A percentile compares a stretch with the other conserved stretches of the same genome.
These are phyloP conservation scores for Falco punctatus DNA, from an alignment of 2,113 vertebrate species.

Conservation along the genomic window DNA sequence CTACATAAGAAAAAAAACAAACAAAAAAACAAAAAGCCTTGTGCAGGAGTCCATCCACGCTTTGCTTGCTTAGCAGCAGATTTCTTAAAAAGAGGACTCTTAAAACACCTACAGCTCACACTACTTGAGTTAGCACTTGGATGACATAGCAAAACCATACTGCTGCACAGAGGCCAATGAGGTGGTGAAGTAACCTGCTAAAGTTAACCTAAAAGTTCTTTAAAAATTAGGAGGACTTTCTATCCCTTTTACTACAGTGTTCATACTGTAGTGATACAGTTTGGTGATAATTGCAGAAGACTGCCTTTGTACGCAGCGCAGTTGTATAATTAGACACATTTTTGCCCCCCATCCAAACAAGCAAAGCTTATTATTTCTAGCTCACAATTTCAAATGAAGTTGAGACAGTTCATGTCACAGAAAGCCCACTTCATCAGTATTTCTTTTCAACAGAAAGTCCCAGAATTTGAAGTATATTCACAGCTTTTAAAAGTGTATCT, in stretches of 20 bases:
- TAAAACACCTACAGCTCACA: neutral
- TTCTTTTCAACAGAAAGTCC: neutral
- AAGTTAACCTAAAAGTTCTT: neutral
- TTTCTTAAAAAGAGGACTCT: neutral
- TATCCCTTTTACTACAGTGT: neutral
- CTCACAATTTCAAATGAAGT: neutral
- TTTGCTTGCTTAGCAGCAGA: neutral
- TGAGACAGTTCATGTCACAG: neutral
- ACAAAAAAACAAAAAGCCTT: neutral
- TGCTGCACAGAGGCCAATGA: neutral
- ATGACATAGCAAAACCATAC: neutral
- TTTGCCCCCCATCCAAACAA: neutral
- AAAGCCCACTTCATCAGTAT: neutral
- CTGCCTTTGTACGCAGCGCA: neutral
- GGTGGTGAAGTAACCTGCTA: neutral
- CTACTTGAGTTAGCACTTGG: neutral
- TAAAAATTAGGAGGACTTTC: neutral
- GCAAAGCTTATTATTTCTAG: neutral
- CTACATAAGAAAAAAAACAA: neutral
- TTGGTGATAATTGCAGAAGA: neutral
- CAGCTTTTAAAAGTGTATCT: neutral
- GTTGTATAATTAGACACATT: neutral
- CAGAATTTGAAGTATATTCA: neutral
- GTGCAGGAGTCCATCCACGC: neutral
- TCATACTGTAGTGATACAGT: neutral